These are phyloP conservation scores for Benthosema pterotum DNA, from an alignment of 2,797 vertebrate species.

Conservation along the genomic window DNA sequence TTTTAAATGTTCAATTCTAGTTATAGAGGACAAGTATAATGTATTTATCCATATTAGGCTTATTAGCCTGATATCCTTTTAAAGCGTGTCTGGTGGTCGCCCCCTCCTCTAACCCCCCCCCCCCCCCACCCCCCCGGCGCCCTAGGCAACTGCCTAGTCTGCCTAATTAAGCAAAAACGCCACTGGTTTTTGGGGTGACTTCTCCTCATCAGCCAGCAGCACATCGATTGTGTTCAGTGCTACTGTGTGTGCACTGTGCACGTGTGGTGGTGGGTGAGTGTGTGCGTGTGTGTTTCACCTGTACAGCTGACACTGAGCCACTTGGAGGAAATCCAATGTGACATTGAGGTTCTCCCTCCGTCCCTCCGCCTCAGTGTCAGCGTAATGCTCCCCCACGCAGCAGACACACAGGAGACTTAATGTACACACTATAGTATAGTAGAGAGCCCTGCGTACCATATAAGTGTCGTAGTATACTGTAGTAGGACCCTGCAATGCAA, in stretches of 20 bases:
- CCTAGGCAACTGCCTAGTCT: too few species aligned
- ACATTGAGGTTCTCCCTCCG: conserved; percentile 52
- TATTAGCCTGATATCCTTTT: too few species aligned
- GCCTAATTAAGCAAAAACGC: too few species aligned
- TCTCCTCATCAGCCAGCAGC: conserved; percentile 44
- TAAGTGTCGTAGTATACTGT: too few species aligned
- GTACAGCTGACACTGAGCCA: conserved; percentile 63
- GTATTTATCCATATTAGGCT: too few species aligned
- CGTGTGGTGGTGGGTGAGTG: conserved; percentile 59
- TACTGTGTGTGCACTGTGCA: conserved; percentile 13
- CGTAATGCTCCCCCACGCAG: conserved; percentile 24
- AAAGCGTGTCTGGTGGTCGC: too few species aligned
- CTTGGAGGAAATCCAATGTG: conserved; percentile 64
- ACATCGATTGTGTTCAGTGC: conserved; percentile 48
- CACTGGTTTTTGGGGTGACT: conserved; percentile 45
- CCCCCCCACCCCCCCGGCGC: too few species aligned
- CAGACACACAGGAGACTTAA: conserved; percentile 24
- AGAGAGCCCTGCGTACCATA: too few species aligned
- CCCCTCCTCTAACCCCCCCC: too few species aligned
- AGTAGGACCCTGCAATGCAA: too few species aligned
- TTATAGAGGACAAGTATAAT: too few species aligned
- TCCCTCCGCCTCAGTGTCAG: conserved; percentile 50
- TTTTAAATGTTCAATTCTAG: too few species aligned
- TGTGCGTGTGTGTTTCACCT: conserved; percentile 61
- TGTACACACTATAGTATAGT: conserved; percentile 9